Conservation (phyloP, 2,797 vertebrate species). For the Diglossa cyanea region DNA sequence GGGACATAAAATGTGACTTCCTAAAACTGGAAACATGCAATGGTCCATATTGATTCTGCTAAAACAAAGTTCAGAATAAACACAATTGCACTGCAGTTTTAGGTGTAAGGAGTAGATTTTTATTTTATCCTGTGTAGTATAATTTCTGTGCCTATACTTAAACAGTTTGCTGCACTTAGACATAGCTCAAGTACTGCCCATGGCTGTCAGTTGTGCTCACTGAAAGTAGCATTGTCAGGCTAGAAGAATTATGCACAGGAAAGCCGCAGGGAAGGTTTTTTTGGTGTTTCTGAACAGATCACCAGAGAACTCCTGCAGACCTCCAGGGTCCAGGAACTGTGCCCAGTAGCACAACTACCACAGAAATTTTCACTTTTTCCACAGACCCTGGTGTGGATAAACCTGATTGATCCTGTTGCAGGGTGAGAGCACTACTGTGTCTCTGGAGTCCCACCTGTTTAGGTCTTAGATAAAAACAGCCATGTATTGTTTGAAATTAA, state of each 20-base stretch:
- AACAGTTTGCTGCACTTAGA: not conserved
- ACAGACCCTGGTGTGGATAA: fast-evolving
- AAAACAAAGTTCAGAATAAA: not conserved
- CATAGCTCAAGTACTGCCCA: not conserved
- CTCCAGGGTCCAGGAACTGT: not conserved
- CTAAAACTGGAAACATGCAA: not conserved
- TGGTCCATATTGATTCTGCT: not conserved
- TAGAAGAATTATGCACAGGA: not conserved
- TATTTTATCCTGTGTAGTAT: not conserved
- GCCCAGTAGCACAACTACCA: not conserved
- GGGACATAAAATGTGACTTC: not conserved
- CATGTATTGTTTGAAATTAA: not conserved
- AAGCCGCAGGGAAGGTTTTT: not conserved
- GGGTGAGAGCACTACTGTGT: not conserved
- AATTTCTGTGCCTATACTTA: not conserved
- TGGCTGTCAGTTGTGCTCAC: not conserved
- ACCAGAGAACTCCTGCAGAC: fast-evolving
- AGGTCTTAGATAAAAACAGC: not conserved
- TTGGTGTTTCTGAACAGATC: not conserved
- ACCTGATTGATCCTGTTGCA: not conserved
- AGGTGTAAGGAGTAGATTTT: not conserved
- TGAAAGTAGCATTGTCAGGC: not conserved
- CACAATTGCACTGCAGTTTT: not conserved
- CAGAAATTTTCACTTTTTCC: not conserved
- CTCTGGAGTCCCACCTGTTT: not conserved